These are phyloP conservation scores for Uloborus diversus DNA, from an alignment of 1,140 invertebrate species.

Conservation along the genomic window DNA sequence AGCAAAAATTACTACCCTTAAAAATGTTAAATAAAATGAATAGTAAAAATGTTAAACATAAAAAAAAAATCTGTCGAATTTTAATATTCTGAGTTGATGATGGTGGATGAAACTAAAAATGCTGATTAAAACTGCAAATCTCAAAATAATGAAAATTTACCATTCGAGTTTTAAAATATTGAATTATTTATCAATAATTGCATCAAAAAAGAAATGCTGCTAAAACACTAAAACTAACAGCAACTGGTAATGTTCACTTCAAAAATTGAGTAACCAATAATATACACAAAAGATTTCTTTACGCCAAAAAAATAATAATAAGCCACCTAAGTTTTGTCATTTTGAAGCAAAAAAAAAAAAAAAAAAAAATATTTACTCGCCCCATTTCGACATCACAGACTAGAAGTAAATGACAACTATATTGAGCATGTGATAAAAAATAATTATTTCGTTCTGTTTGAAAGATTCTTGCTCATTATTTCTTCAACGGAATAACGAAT, in stretches of 20 bases:
- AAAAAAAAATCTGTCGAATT: too few species aligned
- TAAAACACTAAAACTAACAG: not conserved
- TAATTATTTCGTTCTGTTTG: not conserved
- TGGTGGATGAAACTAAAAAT: too few species aligned
- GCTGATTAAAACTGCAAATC: not conserved
- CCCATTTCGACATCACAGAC: slow-evolving; percentile 10
- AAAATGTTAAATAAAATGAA: too few species aligned
- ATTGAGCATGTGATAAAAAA: slow-evolving; percentile 49
- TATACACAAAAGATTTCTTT: not conserved
- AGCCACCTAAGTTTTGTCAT: not conserved
- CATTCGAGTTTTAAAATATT: not conserved
- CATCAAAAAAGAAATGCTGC: not conserved
- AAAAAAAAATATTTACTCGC: not conserved
- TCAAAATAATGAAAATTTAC: not conserved
- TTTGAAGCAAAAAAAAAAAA: not conserved
- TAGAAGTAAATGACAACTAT: slow-evolving; percentile 38
- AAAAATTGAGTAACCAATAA: slow-evolving; percentile 6
- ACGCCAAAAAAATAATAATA: not conserved
- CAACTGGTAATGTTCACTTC: not conserved
- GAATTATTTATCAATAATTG: too few species aligned
- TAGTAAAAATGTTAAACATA: too few species aligned
- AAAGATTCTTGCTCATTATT: slow-evolving; percentile 11
- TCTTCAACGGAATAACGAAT: slow-evolving; percentile 8
- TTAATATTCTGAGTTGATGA: too few species aligned
- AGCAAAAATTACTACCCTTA: too few species aligned